These are phyloP conservation scores for Paracanthobrama guichenoti DNA, from an alignment of 2,113 vertebrate species.

Conservation along the genomic window DNA sequence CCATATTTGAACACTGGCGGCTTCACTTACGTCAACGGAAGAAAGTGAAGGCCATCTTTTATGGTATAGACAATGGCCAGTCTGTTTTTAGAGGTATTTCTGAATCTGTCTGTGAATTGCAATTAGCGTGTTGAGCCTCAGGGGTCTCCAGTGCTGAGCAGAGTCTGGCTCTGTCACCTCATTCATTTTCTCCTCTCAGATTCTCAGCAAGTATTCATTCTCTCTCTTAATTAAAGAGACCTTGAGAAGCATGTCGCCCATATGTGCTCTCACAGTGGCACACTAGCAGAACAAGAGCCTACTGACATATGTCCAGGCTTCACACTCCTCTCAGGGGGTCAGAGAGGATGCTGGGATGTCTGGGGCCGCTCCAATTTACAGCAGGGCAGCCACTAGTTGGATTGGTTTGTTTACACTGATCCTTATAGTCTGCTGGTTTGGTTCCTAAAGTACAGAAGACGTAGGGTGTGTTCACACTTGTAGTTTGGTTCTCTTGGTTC, in stretches of 20 bases:
- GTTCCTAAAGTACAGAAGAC: background rate
- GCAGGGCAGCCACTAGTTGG: conserved; percentile 17
- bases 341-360: conserved; percentile 14
- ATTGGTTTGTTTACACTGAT: conserved; percentile 9
- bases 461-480: too few relatives aligned
- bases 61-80: conserved; percentile 15
- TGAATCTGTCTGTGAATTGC: conserved; percentile 34
- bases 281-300: background rate
- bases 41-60: too few relatives aligned
- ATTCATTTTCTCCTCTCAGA: conserved; percentile 15
- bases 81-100: conserved; percentile 6
- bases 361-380: background rate
- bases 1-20: too few relatives aligned
- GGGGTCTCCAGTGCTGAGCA: conserved; percentile 32
- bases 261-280: conserved; percentile 43
- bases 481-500: too few relatives aligned
- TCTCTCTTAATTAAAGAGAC: conserved; percentile 47
- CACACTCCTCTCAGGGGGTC: conserved; percentile 4
- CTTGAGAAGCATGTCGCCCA: conserved; percentile 35
- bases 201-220: conserved; percentile 16
- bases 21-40: too few relatives aligned
- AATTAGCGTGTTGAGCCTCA: conserved; percentile 32
- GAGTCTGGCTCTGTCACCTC: background rate
- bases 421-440: background rate
- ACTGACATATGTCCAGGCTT: conserved; percentile 32